A percentile compares a stretch with the other conserved stretches of the same genome.
Conservation (phyloP, 2,888 invertebrate species). For the Stenotaenia linearis region DNA sequence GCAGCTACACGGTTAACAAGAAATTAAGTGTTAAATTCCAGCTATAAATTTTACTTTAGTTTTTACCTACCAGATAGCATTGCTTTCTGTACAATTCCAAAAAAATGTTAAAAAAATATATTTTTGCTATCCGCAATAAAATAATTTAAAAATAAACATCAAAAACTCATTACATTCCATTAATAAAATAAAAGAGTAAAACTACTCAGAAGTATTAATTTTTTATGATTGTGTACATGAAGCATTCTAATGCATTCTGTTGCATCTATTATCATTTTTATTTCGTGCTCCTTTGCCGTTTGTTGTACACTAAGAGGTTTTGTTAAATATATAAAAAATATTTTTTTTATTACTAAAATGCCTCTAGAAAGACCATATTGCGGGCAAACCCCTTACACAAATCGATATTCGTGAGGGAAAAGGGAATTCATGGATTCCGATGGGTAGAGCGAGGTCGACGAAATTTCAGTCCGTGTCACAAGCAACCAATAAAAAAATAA, state of each 20-base stretch:
- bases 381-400: slow-evolving; percentile 1
- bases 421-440: slow-evolving; percentile 1
- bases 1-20: no score
- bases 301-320: background rate
- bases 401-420: background rate
- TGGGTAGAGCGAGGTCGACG: background rate
- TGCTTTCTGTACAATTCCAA: no score
- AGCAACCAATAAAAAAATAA: background rate
- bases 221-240: background rate
- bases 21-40: no score
- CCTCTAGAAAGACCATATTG: background rate
- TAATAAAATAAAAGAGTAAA: background rate
- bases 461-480: background rate
- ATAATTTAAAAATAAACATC: no score
- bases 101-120: no score
- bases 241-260: background rate
- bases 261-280: background rate
- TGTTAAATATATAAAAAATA: background rate
- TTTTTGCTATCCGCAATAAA: no score
- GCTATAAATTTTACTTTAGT: no score
- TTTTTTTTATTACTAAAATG: background rate
- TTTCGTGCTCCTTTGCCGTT: background rate
- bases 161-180: no score
- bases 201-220: background rate
- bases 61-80: no score